Evolutionary conservation across 2,113 vertebrate species (phyloP).

Genomic region (Cyphomyrus plagiostoma): DNA sequence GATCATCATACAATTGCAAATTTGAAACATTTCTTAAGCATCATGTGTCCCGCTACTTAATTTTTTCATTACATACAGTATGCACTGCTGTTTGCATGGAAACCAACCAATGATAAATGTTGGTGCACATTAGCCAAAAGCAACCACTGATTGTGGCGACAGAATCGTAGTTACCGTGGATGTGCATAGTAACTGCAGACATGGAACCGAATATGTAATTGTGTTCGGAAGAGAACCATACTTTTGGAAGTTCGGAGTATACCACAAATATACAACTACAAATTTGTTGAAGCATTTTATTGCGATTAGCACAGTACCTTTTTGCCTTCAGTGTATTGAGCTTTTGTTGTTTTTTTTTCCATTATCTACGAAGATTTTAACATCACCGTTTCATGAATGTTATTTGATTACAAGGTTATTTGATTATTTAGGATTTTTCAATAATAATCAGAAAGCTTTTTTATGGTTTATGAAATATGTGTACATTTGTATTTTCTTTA

Average conservation of each 20-base stretch:
- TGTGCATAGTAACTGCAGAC: constrained; percentile 1
- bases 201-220: not conserved
- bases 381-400: constrained; percentile 14
- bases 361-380: not conserved
- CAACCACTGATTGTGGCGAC: constrained; percentile 25
- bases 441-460: not conserved
- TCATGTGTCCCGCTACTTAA: constrained; percentile 10
- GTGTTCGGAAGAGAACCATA: constrained; percentile 6
- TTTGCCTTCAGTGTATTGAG: constrained; percentile 5
- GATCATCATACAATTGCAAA: not conserved
- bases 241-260: not conserved
- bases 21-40: constrained; percentile 29
- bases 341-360: not conserved
- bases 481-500: constrained; percentile 7
- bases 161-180: not conserved
- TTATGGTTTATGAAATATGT: constrained; percentile 6
- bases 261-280: not conserved
- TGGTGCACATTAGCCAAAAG: constrained; percentile 46
- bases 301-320: constrained; percentile 1
- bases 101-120: constrained; percentile 49
- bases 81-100: constrained; percentile 42
- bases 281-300: constrained; percentile 4
- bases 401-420: constrained; percentile 2
- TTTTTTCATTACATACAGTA: constrained; percentile 32
- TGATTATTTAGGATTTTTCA: not conserved